Percentiles rank a stretch among this genome's conserved stretches.
phyloP scores from a whole-genome alignment of 2,797 vertebrate genomes.

The Artibeus jamaicensis region DNA sequence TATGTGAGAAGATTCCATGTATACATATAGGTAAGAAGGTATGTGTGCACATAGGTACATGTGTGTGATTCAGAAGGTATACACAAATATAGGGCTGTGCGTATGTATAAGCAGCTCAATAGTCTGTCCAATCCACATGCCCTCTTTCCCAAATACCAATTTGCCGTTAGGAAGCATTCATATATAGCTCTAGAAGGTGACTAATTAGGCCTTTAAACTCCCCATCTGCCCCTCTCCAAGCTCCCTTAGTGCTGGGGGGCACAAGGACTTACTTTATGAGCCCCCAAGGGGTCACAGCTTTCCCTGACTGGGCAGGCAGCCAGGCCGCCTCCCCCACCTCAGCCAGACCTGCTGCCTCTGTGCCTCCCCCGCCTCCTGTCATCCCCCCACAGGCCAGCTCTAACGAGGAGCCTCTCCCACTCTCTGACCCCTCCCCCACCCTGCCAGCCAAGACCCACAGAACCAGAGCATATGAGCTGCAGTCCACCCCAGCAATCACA shows the following conservation, averaged over 20 bases:
- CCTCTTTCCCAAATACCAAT: conserved; percentile 63
- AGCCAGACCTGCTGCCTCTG: conserved; percentile 66
- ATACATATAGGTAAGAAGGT: background rate
- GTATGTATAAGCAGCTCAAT: background rate
- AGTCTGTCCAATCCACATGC: conserved; percentile 53
- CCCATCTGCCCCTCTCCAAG: conserved; percentile 57
- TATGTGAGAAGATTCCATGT: background rate
- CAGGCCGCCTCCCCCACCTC: conserved; percentile 73
- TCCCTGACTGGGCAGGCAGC: conserved; percentile 73
- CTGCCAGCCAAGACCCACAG: conserved; percentile 24
- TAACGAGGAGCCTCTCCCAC: conserved; percentile 72
- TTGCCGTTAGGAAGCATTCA: conserved; percentile 67
- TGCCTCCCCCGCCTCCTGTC: conserved; percentile 14
- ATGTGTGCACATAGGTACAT: background rate
- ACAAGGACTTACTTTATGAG: conserved; percentile 75
- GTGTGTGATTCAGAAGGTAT: background rate
- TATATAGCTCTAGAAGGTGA: conserved; percentile 68
- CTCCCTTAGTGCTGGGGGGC: conserved; percentile 66
- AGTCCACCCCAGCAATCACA: background rate
- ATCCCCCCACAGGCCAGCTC: conserved; percentile 45
- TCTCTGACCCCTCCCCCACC: conserved; percentile 63
- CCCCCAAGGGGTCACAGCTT: conserved; percentile 76
- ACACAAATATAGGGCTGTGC: background rate
- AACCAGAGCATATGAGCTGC: background rate
- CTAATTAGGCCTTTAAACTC: conserved; percentile 78